Percentiles rank a stretch among this genome's conserved stretches.
These are phyloP conservation scores for Parazoanthus swiftii DNA, from an alignment of 92 coral and sea anemone genomes.

Conservation along the genomic window DNA sequence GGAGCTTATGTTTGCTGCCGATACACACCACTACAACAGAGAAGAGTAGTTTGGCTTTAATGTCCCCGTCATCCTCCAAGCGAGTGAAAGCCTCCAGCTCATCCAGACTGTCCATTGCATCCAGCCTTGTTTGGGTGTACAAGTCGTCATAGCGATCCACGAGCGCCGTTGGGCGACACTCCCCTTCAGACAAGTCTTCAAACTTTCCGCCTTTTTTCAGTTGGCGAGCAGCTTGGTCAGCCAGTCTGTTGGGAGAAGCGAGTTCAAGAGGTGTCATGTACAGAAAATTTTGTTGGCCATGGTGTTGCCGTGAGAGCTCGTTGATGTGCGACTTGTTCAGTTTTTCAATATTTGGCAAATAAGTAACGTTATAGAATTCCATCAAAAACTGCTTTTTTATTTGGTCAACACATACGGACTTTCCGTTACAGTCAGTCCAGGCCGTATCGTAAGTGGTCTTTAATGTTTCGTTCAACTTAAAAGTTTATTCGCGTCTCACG, in stretches of 20 bases:
- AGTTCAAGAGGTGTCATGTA: too few species aligned
- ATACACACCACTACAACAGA: conserved; percentile 87
- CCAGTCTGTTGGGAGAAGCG: conserved; percentile 55
- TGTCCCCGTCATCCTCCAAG: conserved; percentile 72
- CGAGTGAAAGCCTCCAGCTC: conserved; percentile 65
- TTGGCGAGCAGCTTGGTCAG: conserved; percentile 91
- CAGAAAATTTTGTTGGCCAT: too few species aligned
- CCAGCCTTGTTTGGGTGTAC: conserved; percentile 84
- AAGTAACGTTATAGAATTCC: too few species aligned
- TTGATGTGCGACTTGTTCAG: too few species aligned
- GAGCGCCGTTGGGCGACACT: conserved; percentile 76
- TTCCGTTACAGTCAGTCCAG: too few species aligned
- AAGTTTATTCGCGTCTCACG: too few species aligned
- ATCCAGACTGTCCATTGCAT: conserved; percentile 89
- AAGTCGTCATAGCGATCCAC: conserved; percentile 84
- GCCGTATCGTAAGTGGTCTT: too few species aligned
- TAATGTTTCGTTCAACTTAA: too few species aligned
- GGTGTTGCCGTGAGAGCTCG: not conserved
- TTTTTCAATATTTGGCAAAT: too few species aligned
- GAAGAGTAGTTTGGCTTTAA: conserved; percentile 85
- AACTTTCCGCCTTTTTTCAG: conserved; percentile 90
- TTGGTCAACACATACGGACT: too few species aligned
- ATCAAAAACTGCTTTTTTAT: too few species aligned
- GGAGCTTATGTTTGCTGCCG: too few species aligned
- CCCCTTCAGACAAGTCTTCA: conserved; percentile 76